phyloP scores from a whole-genome alignment of 2,113 vertebrate genomes.

The Centropus bengalensis region DNA sequence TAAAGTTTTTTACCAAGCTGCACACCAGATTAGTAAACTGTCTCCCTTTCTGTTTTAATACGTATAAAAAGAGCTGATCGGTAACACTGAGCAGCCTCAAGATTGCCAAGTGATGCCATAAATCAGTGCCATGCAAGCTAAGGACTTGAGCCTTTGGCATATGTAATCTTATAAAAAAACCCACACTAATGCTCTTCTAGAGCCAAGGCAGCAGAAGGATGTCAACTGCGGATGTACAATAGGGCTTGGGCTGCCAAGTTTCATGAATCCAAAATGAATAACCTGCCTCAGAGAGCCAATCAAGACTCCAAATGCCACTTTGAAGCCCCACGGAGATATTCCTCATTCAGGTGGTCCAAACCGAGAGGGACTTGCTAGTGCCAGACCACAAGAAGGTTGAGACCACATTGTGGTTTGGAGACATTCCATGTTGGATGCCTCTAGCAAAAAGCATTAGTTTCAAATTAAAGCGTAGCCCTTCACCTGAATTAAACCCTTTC shows the following conservation, averaged over 20 bases:
- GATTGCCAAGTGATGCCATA: not conserved
- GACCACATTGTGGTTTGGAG: not conserved
- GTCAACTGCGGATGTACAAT: not conserved
- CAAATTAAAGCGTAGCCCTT: not conserved
- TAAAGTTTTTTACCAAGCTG: not conserved
- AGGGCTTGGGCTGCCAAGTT: not conserved
- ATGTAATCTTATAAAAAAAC: not conserved
- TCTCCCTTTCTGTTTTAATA: not conserved
- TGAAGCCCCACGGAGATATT: not conserved
- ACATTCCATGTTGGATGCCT: not conserved
- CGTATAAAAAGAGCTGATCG: conserved; percentile 1
- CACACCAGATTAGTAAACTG: not conserved
- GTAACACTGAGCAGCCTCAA: not conserved
- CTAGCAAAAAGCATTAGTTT: not conserved
- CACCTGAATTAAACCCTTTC: not conserved
- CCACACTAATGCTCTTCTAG: not conserved
- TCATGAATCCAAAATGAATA: not conserved
- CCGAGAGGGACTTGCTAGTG: not conserved
- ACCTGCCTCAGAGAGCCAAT: not conserved
- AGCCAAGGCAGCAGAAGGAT: conserved; percentile 26
- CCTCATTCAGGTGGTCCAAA: not conserved
- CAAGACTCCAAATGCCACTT: not conserved
- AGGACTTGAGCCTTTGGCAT: not conserved
- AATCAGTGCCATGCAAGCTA: not conserved
- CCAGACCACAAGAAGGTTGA: not conserved